phyloP scores from a whole-genome alignment of 2,797 vertebrate genomes.

The Thunnus albacares region DNA sequence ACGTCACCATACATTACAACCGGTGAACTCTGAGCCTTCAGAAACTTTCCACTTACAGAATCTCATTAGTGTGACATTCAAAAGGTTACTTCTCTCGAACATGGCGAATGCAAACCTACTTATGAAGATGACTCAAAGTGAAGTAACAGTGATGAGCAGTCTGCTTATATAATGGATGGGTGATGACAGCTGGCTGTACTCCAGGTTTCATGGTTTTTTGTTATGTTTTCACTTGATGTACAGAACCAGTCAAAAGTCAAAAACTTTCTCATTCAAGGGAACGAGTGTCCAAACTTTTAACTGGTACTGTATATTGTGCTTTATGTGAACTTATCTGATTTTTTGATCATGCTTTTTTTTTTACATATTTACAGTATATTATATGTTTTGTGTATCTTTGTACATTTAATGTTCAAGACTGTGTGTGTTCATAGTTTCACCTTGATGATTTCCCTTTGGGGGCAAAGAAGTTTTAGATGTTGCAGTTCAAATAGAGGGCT shows the following conservation, averaged over 20 bases:
- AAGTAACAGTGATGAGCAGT: background rate
- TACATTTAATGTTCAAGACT: background rate
- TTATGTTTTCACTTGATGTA: background rate
- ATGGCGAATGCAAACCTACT: background rate
- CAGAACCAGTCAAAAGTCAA: too few species aligned
- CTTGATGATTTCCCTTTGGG: background rate
- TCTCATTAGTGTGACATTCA: background rate
- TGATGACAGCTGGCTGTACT: background rate
- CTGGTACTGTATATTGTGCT: background rate
- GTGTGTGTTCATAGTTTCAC: background rate
- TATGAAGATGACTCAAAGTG: background rate
- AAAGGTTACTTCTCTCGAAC: background rate
- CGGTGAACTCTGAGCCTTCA: background rate
- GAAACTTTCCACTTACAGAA: background rate
- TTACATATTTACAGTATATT: too few species aligned
- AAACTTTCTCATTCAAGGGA: too few species aligned
- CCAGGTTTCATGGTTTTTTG: background rate
- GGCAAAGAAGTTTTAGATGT: background rate
- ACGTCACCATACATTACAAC: background rate
- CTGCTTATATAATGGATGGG: background rate
- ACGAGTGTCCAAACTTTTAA: too few species aligned
- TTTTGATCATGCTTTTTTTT: background rate
- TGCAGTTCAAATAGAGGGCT: background rate
- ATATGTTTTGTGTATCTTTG: too few species aligned
- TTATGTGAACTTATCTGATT: background rate